Base-by-base conservation (phyloP, 2,888 invertebrate genomes). In the Tetropium fuscum region DNA sequence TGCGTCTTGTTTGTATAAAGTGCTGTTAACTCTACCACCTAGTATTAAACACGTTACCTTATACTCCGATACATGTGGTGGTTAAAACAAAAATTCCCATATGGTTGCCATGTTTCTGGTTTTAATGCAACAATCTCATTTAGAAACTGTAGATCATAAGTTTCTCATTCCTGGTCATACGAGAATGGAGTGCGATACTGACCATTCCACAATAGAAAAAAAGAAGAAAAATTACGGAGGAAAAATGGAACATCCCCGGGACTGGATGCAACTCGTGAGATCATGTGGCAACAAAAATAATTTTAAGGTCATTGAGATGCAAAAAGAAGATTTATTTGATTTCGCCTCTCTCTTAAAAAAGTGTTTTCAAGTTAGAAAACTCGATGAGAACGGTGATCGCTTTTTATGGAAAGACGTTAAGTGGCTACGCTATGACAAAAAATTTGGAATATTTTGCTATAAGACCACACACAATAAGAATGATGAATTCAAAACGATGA, bases 21-120 rank as follows among this genome's bases (percentile, higher is more conserved):
- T 40, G 27, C 30, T 27, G 7, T n/a, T n/a, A n/a, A 27, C 27
- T n/a, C 7, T 27, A 2, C 27, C 27, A 7, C 7, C 27, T 7
- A 7, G 19, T 55, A 22, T 47, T 40, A 47, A 19, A 8, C 34
- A 61, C 10, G 19, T 57, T 6, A 53, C 27, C 8, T 34, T 60
- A 3, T 63, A 65, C 44, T 59, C 49, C 8, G 65, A 65, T 25
- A 65, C 63, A 3, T 57, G 63, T 18, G 38, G 48, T 1, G 65
- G 65, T 7, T 60, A 63, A 11, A 65, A 65, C 32, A 65, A 65
- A 60, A 60, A 65, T 32, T 63, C 61, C 1, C 19, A 16, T 48
- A 3, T 34, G 11, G 11, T 13, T 8, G 18, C 51, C 22, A 62
- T 63, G 49, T 43, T 36, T 38, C 25, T 38, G 5, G 8, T 27